These are phyloP conservation scores for Grammomys dolichurus DNA, from an alignment of 2,113 vertebrate species.

Conservation along the genomic window DNA sequence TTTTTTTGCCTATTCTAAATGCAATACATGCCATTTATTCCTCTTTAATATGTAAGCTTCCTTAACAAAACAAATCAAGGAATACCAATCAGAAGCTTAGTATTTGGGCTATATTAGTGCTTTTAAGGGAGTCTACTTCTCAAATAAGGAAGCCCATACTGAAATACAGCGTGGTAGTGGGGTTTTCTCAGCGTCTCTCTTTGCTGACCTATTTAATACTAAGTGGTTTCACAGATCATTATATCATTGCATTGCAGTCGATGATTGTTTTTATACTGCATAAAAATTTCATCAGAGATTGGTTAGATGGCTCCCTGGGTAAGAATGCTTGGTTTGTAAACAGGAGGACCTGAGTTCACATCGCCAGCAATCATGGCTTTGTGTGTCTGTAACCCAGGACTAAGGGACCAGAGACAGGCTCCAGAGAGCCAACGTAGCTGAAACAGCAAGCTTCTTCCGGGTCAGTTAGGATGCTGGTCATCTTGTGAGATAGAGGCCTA, in stretches of 20 bases:
- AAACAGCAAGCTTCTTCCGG: neutral
- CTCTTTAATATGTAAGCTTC: conserved; percentile 65
- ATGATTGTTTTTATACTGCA: conserved; percentile 56
- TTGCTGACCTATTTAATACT: conserved; percentile 31
- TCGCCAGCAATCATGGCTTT: neutral
- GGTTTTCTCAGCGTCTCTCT: neutral
- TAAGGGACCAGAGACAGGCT: neutral
- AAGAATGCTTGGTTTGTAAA: neutral
- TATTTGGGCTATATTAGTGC: neutral
- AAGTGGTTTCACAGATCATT: conserved; percentile 19
- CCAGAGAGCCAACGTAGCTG: neutral
- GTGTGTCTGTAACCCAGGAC: neutral
- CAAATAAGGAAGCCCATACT: conserved; percentile 16
- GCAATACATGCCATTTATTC: conserved; percentile 67
- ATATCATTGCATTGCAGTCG: conserved; percentile 51
- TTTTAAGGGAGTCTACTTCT: conserved; percentile 32
- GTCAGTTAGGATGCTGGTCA: neutral
- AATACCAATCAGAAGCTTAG: conserved; percentile 41
- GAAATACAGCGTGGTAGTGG: neutral
- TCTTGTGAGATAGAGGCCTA: neutral
- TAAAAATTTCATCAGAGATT: conserved; percentile 32
- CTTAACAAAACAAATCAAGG: conserved; percentile 51
- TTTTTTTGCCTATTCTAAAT: conserved; percentile 62
- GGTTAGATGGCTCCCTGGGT: neutral
- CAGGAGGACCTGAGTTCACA: neutral